Conservation (phyloP, 2,113 vertebrate genomes). For the Labeo rohita region DNA sequence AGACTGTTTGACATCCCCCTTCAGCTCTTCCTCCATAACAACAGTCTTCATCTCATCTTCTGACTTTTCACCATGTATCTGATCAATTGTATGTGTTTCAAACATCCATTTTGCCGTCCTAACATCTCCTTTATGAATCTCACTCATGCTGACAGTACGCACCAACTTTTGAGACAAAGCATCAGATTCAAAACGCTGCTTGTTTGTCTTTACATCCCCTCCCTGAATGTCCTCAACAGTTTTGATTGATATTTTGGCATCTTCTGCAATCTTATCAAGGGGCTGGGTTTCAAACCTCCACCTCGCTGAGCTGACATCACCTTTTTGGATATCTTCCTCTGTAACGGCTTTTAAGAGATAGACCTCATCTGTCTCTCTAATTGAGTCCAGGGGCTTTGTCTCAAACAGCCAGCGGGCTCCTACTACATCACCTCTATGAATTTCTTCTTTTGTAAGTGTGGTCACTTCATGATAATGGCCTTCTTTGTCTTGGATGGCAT, state of each 20-base stretch:
- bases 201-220: slow-evolving; percentile 83
- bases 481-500: slow-evolving; percentile 89
- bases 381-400: slow-evolving; percentile 89
- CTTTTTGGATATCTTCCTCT: slow-evolving; percentile 87
- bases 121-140: slow-evolving; percentile 88
- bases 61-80: slow-evolving; percentile 82
- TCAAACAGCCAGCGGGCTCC: slow-evolving; percentile 92
- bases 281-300: slow-evolving; percentile 92
- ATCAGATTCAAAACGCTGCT: slow-evolving; percentile 83
- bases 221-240: slow-evolving; percentile 82
- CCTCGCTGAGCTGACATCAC: slow-evolving; percentile 85
- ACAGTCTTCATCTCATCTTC: slow-evolving; percentile 83
- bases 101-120: slow-evolving; percentile 90
- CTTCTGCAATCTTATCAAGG: slow-evolving; percentile 84
- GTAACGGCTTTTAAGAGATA: slow-evolving; percentile 90
- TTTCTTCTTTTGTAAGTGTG: slow-evolving; percentile 89
- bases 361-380: slow-evolving; percentile 84
- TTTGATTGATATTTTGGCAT: slow-evolving; percentile 71
- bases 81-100: slow-evolving; percentile 87
- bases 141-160: slow-evolving; percentile 85
- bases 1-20: slow-evolving; percentile 87
- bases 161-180: slow-evolving; percentile 68
- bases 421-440: slow-evolving; percentile 85
- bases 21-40: slow-evolving; percentile 80
- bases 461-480: slow-evolving; percentile 90